Evolutionary conservation across 2,888 invertebrate genomes (phyloP), one percentile per base, ranked within the genome.

Genomic region (Oxystoma pomonae): DNA sequence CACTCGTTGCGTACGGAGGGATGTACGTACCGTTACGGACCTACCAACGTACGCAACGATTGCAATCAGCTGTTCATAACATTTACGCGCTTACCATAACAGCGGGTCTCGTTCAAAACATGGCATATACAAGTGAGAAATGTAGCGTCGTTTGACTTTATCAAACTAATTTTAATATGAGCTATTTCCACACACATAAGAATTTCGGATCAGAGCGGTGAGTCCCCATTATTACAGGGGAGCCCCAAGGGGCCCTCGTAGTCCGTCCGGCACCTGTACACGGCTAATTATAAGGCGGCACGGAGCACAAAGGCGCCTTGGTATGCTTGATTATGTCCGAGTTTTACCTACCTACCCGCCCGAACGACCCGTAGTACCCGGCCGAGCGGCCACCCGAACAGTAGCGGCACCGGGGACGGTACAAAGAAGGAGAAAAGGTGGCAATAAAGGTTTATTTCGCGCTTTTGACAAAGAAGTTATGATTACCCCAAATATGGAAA

Each of bases 221-320:
- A 16, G 53, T 7, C 53, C n/a, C 55, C 64, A 60, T 69, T 69
- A 67, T 67, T 64, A 65, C 65, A 66, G 64, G 52, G 58, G 62
- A 35, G 56, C 51, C 55, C 21, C 62, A 60, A 64, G 59, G 63
- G 63, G 65, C 60, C 58, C 66, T 64, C 57, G 60, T 65, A 67
- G 67, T 66, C 64, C 66, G 64, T 64, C 60, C 70, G 67, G 70
- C 70, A 70, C 70, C 70, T 70, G 70, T 68, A 67, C 64, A 57
- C 65, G 65, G 69, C 67, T 70, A 70, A 70, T 70, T 68, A 70
- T 69, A 70, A 68, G 67, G 70, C 70, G 70, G 70, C 66, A n/a
- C 19, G 53, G 22, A 22, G 61, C 65, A 64, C 67, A 68, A 70
- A 70, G 70, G 69, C 70, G 68, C 70, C 70, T 68, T 57, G 65